Percentiles rank a stretch among this genome's conserved stretches.
These are phyloP conservation scores for Musca vetustissima DNA, from an alignment of 1,140 invertebrate species.

Conservation along the genomic window DNA sequence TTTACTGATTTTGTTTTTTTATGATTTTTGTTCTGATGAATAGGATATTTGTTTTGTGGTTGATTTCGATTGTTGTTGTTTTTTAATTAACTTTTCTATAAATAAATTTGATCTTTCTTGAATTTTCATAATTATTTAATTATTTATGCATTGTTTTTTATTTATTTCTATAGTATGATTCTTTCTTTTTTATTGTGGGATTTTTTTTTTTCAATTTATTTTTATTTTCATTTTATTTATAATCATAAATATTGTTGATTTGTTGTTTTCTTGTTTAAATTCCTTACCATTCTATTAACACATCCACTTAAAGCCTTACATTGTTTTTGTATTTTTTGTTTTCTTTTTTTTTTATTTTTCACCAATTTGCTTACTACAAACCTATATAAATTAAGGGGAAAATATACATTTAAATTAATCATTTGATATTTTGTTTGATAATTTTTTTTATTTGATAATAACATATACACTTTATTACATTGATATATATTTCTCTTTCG, in stretches of 20 bases:
- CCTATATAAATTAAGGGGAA: too few relatives aligned
- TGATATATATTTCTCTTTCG: too few relatives aligned
- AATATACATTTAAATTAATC: too few relatives aligned
- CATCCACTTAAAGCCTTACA: slow-evolving; percentile 22
- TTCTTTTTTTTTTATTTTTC: neutral
- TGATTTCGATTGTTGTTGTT: too few relatives aligned
- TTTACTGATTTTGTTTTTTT: neutral
- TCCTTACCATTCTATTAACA: slow-evolving; percentile 14
- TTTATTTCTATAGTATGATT: neutral
- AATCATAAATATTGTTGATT: neutral
- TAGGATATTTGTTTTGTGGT: too few relatives aligned
- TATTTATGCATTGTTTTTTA: neutral
- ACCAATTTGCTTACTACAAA: too few relatives aligned
- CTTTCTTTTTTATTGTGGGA: neutral
- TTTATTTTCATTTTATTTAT: neutral
- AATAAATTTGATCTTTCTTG: slow-evolving; percentile 24
- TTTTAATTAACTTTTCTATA: slow-evolving; percentile 15
- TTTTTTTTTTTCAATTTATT: too few relatives aligned
- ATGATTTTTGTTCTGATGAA: neutral
- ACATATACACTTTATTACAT: slow-evolving; percentile 3
- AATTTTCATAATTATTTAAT: slow-evolving; percentile 7
- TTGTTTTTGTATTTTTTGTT: slow-evolving; percentile 5
- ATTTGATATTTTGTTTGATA: neutral
- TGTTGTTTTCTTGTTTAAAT: neutral
- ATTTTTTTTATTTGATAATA: neutral